Percentiles rank a stretch among this genome's conserved stretches.
Conservation (phyloP, 2,888 invertebrate species). For the Drosophila multiciliata region DNA sequence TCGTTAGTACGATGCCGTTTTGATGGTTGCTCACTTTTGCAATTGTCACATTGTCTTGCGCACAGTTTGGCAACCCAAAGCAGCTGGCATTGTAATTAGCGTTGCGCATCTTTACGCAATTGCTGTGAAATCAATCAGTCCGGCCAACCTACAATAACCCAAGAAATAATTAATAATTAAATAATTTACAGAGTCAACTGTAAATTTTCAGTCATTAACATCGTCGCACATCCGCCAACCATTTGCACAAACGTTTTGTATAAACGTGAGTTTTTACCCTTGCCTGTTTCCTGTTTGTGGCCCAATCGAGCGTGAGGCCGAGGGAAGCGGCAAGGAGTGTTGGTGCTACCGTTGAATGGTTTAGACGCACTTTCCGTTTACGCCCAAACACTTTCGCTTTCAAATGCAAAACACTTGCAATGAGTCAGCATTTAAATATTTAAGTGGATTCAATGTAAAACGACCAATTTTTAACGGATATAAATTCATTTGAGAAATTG, state of each 20-base stretch:
- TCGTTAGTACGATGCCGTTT: conserved; percentile 26
- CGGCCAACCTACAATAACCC: conserved; percentile 20
- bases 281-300: conserved; percentile 34
- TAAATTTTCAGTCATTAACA: conserved; percentile 48
- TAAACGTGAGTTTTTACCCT: conserved; percentile 25
- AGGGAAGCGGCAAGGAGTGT: not conserved
- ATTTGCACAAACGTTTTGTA: conserved; percentile 20
- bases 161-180: conserved; percentile 7
- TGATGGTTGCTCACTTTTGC: conserved; percentile 54
- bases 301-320: conserved; percentile 34
- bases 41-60: conserved; percentile 74
- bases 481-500: conserved; percentile 1
- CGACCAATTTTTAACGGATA: conserved; percentile 9
- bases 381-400: conserved; percentile 71
- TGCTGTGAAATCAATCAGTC: conserved; percentile 44
- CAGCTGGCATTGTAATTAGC: conserved; percentile 54
- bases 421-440: conserved; percentile 36
- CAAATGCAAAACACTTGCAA: conserved; percentile 39
- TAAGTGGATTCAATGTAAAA: conserved; percentile 9
- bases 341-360: conserved; percentile 24
- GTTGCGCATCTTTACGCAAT: conserved; percentile 58
- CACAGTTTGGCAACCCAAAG: conserved; percentile 33
- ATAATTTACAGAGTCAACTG: conserved; percentile 44
- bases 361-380: conserved; percentile 48
- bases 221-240: conserved; percentile 56